Base-by-base conservation (phyloP, 2,888 invertebrate species). In the Drosophila kokeensis region DNA sequence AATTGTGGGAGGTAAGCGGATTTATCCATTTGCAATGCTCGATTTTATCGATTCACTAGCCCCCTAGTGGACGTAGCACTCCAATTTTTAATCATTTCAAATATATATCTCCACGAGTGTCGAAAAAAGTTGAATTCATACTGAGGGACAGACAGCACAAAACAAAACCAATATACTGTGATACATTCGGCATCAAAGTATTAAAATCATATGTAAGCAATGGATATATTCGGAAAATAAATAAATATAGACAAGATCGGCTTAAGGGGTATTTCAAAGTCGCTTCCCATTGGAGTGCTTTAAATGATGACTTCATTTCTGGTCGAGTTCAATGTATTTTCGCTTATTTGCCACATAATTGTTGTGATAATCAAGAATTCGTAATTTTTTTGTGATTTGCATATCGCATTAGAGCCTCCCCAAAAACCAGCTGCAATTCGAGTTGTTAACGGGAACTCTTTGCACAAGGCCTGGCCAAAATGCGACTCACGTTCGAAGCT, bases 401-500 rank as follows among this genome's bases (percentile, higher is more conserved):
- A 55, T 52, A 42, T 55, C 54, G 29, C 48, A 69, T 69, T 75
- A 69, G 80, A 69, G 34, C 29, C 36, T 10, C 6, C 69, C 11
- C 18, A 24, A 53, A 15, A 34, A 38, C 21, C 32, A 30, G n/a
- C 52, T 50, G 36, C 61, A 79, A 79, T 69, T 65, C 24, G 60
- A 54, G 38, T 54, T 50, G 69, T 64, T 52, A 54, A 45, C 11
- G 13, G 29, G 13, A 53, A 50, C 45, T 59, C 30, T 64, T 69
- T 34, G 10, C 18, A 18, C 57, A 38, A 36, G 73, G 34, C 50
- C 7, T 55, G 49, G 48, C 40, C 50, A 34, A 49, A 65, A 75
- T 79, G 69, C 76, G 40, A 48, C 36, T 69, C 79, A 77, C 69
- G 62, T 79, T 48, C 40, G 42, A 55, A 27, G 50, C 34, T 10